These are phyloP conservation scores for Hylomyscus alleni DNA, from an alignment of 2,797 vertebrate species.

Conservation along the genomic window DNA sequence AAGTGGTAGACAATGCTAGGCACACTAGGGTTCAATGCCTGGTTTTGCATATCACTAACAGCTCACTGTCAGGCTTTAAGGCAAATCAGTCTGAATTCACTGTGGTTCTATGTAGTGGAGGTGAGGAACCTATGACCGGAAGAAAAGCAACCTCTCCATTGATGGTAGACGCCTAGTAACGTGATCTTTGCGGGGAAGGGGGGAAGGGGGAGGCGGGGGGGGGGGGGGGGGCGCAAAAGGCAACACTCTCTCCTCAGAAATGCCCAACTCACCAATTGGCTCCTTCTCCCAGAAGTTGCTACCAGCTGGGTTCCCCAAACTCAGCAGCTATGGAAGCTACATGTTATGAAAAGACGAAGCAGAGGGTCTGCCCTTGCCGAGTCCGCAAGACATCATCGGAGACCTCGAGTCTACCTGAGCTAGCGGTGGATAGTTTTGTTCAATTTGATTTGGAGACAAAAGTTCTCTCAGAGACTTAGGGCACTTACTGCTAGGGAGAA, in stretches of 20 bases:
- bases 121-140: neutral
- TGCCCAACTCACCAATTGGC: neutral
- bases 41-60: conserved; percentile 70
- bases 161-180: conserved; percentile 13
- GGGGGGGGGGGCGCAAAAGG: neutral
- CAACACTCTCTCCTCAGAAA: conserved; percentile 36
- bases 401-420: neutral
- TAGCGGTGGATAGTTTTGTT: neutral
- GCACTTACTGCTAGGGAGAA: neutral
- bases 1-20: conserved; percentile 79
- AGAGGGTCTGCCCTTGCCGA: neutral
- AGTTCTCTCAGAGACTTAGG: neutral
- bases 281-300: conserved; percentile 1
- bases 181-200: neutral
- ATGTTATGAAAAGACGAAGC: neutral
- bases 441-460: neutral
- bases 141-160: conserved; percentile 7
- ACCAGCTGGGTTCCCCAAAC: conserved; percentile 37
- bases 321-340: conserved; percentile 28
- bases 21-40: conserved; percentile 69
- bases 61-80: conserved; percentile 35
- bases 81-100: conserved; percentile 57
- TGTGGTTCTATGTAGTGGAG: conserved; percentile 65
- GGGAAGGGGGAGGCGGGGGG: too few relatives aligned
- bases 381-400: neutral